phyloP scores from a whole-genome alignment of 2,888 invertebrate genomes.

The Sesia bembeciformis region DNA sequence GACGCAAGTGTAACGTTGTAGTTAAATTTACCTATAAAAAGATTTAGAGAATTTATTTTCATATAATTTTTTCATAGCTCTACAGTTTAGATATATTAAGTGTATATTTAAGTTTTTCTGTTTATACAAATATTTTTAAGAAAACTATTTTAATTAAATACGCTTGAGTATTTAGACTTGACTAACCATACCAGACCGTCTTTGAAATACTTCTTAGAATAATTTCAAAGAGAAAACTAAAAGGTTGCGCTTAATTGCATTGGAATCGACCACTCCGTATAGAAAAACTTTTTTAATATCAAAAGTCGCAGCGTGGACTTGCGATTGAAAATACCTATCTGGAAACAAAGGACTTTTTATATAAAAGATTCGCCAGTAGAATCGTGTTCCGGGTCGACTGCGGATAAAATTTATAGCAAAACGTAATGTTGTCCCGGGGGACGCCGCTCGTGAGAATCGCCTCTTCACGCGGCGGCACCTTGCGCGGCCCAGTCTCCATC shows the following conservation, averaged over 20 bases:
- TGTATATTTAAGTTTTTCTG: too few species aligned
- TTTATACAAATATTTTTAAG: too few species aligned
- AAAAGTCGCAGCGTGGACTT: conserved; percentile 51
- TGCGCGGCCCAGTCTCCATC: conserved; percentile 15
- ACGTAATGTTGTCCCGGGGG: conserved; percentile 44
- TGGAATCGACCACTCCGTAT: conserved; percentile 36
- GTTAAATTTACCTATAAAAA: too few species aligned
- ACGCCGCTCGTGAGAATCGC: conserved; percentile 26
- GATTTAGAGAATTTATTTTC: too few species aligned
- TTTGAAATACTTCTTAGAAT: too few species aligned
- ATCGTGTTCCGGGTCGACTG: conserved; percentile 38
- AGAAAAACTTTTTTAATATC: conserved; percentile 70
- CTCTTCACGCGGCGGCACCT: conserved; percentile 24
- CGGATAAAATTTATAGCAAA: conserved; percentile 50
- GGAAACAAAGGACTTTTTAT: conserved; percentile 52
- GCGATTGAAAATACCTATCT: conserved; percentile 55
- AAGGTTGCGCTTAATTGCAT: conserved; percentile 41
- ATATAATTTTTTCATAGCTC: too few species aligned
- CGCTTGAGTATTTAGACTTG: too few species aligned
- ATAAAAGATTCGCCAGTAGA: conserved; percentile 43
- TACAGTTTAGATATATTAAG: too few species aligned
- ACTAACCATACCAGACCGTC: too few species aligned
- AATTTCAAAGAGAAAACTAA: neutral
- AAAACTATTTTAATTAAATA: too few species aligned
- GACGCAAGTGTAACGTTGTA: too few species aligned